Conservation (phyloP, 2,888 invertebrate species). For the Acrobasis repandana region DNA sequence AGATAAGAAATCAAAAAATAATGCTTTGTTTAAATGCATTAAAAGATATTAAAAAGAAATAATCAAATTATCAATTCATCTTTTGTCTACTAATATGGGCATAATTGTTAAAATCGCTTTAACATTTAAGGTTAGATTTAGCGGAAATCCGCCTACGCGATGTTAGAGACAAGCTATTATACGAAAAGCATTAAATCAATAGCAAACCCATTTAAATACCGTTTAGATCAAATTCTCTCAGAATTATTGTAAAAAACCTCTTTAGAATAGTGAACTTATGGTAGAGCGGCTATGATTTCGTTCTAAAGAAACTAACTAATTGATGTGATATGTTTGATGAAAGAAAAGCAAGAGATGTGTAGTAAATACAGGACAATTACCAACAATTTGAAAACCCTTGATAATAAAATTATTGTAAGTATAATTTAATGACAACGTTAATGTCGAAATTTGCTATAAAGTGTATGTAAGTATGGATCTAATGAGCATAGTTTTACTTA, state of each 20-base stretch:
- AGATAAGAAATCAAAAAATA: not conserved
- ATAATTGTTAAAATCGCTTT: not conserved
- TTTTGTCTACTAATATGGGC: not conserved
- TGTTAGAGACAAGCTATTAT: not conserved
- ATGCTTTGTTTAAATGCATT: not conserved
- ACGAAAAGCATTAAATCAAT: slow-evolving; percentile 9
- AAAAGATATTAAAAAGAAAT: not conserved
- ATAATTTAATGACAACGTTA: too few relatives aligned
- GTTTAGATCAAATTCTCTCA: slow-evolving; percentile 1
- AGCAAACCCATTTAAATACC: slow-evolving; percentile 2
- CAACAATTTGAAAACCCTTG: too few relatives aligned
- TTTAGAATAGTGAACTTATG: too few relatives aligned
- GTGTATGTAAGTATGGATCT: too few relatives aligned
- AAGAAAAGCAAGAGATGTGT: too few relatives aligned
- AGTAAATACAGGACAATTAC: too few relatives aligned
- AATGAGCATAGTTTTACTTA: too few relatives aligned
- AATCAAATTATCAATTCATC: not conserved
- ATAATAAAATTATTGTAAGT: too few relatives aligned
- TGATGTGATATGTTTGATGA: too few relatives aligned
- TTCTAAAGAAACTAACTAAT: too few relatives aligned
- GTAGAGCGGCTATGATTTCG: too few relatives aligned
- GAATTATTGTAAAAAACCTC: not conserved
- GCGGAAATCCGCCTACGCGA: slow-evolving; percentile 17
- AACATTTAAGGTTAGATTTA: not conserved
- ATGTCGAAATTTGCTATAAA: too few relatives aligned